A percentile compares a stretch with the other conserved stretches of the same genome.
These are phyloP conservation scores for Melikaiella ostensackeni DNA, from an alignment of 2,888 invertebrate species.

Conservation along the genomic window DNA sequence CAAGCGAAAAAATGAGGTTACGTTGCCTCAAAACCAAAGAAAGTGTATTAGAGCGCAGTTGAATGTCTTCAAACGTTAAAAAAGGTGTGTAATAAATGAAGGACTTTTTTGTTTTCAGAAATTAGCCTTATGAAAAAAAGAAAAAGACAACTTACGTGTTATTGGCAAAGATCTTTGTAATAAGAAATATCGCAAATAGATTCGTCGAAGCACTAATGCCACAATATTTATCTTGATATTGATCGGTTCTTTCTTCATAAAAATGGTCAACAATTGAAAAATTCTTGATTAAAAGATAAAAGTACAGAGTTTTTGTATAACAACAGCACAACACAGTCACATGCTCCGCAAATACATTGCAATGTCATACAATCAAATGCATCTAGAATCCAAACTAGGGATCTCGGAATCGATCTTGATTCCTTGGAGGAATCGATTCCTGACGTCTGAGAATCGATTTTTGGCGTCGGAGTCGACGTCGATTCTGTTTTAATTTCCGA, in stretches of 20 bases:
- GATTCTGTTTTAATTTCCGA: no score
- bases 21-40: neutral
- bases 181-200: neutral
- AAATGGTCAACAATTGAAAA: neutral
- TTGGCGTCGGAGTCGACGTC: no score
- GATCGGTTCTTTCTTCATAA: neutral
- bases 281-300: neutral
- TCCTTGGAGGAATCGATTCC: no score
- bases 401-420: no score
- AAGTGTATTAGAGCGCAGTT: neutral
- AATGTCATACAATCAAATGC: no score
- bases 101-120: neutral
- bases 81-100: neutral
- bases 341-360: no score
- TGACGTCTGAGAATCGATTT: no score
- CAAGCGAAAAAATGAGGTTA: neutral
- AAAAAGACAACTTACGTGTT: neutral
- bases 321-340: no score
- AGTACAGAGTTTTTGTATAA: no score
- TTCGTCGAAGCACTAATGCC: neutral
- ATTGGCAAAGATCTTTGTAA: neutral
- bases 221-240: neutral
- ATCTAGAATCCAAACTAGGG: no score
- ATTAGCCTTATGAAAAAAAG: neutral
- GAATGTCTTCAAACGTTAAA: neutral